These are phyloP conservation scores for Lepidurus apus DNA, from an alignment of 1,140 invertebrate genomes.

Conservation along the genomic window DNA sequence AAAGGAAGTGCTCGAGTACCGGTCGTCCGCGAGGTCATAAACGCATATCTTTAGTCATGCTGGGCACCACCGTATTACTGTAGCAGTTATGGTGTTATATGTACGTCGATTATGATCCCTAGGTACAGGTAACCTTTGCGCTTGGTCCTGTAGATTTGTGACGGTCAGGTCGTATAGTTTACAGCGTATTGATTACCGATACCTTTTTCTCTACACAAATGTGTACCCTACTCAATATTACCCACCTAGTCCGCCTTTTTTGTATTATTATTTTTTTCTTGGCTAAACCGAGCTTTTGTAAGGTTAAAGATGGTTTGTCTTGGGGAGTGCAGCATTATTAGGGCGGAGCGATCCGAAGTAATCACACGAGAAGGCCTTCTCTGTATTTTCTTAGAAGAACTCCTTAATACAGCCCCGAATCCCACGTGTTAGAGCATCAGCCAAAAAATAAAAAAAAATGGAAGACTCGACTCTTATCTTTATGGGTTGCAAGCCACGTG, in stretches of 20 bases:
- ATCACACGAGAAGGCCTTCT: too few relatives aligned
- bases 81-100: neutral
- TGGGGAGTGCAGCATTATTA: too few relatives aligned
- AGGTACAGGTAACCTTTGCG: neutral
- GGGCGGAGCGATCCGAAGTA: too few relatives aligned
- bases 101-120: neutral
- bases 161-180: neutral
- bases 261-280: neutral
- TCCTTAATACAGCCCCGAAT: too few relatives aligned
- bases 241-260: neutral
- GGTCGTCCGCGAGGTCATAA: neutral
- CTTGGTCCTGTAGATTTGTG: neutral
- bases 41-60: neutral
- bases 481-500: neutral
- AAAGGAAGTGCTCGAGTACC: too few relatives aligned
- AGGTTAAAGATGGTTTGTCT: too few relatives aligned
- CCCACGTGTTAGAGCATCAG: too few relatives aligned
- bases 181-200: conserved; percentile 2
- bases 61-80: neutral
- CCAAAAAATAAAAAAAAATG: too few relatives aligned
- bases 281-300: neutral
- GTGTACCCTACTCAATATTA: neutral
- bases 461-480: neutral
- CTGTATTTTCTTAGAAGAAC: too few relatives aligned
- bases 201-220: neutral